Conservation (phyloP, 2,113 vertebrate genomes). For the Elephas maximus region DNA sequence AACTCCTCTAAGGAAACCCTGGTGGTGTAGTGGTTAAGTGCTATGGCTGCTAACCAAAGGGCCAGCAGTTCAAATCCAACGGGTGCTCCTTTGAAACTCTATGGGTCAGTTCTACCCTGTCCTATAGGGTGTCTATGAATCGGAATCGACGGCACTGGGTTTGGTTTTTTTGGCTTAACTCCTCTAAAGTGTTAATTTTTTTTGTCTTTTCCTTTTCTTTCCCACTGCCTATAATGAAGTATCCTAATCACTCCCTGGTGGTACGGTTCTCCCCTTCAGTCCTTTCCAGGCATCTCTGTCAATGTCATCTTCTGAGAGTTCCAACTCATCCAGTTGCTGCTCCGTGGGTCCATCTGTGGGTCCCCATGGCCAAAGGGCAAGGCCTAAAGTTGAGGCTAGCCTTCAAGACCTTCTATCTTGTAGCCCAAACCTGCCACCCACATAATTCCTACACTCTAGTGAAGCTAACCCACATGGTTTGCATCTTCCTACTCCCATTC, state of each 20-base stretch:
- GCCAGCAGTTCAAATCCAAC: too few species aligned
- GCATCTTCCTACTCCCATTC: not conserved
- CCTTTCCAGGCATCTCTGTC: too few species aligned
- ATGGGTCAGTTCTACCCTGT: too few species aligned
- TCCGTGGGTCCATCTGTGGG: not conserved
- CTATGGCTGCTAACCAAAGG: too few species aligned
- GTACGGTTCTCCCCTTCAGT: too few species aligned
- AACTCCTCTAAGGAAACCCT: too few species aligned
- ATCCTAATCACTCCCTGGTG: fast-evolving
- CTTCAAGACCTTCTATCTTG: fast-evolving
- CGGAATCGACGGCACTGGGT: too few species aligned
- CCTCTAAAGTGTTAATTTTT: too few species aligned
- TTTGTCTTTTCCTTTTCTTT: not conserved
- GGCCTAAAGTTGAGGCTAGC: fast-evolving
- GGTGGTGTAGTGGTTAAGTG: too few species aligned
- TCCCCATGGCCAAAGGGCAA: not conserved
- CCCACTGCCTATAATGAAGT: not conserved
- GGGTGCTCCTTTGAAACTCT: too few species aligned
- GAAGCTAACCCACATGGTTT: fast-evolving
- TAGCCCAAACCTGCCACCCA: not conserved
- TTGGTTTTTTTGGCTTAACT: too few species aligned
- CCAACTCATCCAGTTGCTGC: fast-evolving
- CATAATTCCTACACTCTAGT: fast-evolving
- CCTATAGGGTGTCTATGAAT: too few species aligned
- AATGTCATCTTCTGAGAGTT: not conserved